A percentile compares a stretch with the other conserved stretches of the same genome.
Evolutionary conservation across 1,140 invertebrate species (phyloP).

Genomic region (Euura saliciscinereae): DNA sequence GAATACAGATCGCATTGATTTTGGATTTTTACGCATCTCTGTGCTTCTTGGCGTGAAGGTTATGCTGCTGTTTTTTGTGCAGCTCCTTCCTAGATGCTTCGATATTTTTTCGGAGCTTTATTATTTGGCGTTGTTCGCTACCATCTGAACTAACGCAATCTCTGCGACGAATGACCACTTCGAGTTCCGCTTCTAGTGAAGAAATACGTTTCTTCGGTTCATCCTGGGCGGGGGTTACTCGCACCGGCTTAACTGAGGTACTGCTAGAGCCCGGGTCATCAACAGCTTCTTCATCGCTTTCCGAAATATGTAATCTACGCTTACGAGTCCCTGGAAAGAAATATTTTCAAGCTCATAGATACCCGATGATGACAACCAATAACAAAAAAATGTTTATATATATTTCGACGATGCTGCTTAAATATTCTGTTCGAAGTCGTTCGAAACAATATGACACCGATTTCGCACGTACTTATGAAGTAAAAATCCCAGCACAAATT

Average conservation of each 20-base stretch:
- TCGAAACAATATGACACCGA: no score
- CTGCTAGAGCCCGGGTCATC: no score
- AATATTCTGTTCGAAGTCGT: no score
- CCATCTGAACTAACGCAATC: constrained; percentile 10
- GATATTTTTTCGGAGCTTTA: constrained; percentile 11
- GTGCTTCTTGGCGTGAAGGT: neutral
- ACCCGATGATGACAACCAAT: no score
- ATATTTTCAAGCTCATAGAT: no score
- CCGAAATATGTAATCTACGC: no score
- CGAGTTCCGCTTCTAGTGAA: neutral
- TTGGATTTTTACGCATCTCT: neutral
- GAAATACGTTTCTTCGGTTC: neutral
- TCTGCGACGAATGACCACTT: constrained; percentile 13
- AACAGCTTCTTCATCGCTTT: no score
- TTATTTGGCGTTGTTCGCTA: constrained; percentile 15
- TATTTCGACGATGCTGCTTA: no score
- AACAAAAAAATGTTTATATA: no score
- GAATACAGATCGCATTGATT: neutral
- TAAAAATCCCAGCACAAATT: no score
- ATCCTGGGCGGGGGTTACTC: neutral
- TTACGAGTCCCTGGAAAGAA: no score
- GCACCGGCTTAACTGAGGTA: neutral
- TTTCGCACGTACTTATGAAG: no score
- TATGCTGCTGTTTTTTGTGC: constrained; percentile 20
- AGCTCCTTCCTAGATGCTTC: constrained; percentile 11